phyloP scores from a whole-genome alignment of 2,797 vertebrate species.

The Lindbergichthys nudifrons region DNA sequence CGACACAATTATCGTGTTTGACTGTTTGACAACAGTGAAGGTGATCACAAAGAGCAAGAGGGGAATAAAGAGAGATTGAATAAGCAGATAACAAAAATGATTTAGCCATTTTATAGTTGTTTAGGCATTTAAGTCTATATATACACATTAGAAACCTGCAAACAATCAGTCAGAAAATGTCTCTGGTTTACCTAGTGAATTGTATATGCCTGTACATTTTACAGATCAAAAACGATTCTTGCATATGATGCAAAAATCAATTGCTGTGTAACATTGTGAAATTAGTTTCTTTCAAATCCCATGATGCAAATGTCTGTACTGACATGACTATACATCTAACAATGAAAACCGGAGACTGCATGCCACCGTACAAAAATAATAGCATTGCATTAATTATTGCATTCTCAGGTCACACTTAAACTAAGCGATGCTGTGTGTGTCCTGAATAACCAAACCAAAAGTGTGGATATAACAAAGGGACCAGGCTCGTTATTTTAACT shows the following conservation, averaged over 20 bases:
- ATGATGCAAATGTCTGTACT: background rate
- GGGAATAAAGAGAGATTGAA: too few relatives aligned
- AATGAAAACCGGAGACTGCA: background rate
- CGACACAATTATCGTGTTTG: too few relatives aligned
- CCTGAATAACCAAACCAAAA: conserved; percentile 14
- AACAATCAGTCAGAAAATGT: background rate
- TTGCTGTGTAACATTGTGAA: background rate
- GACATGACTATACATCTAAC: background rate
- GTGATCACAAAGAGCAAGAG: too few relatives aligned
- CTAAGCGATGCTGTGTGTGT: background rate
- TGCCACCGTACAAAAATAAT: too few relatives aligned
- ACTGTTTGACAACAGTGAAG: too few relatives aligned
- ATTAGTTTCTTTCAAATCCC: background rate
- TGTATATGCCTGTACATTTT: background rate
- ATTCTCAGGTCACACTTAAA: background rate
- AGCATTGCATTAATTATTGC: background rate
- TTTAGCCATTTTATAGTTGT: background rate
- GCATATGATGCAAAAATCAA: background rate
- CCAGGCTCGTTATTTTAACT: background rate
- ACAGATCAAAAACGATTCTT: too few relatives aligned
- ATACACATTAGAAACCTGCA: background rate
- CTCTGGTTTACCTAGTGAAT: background rate
- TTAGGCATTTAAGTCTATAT: background rate
- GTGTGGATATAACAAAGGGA: background rate
- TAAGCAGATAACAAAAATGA: background rate